Percentiles rank a stretch among this genome's conserved stretches.
Evolutionary conservation across 2,797 vertebrate species (phyloP).

Genomic region (Neopelma chrysocephalum): DNA sequence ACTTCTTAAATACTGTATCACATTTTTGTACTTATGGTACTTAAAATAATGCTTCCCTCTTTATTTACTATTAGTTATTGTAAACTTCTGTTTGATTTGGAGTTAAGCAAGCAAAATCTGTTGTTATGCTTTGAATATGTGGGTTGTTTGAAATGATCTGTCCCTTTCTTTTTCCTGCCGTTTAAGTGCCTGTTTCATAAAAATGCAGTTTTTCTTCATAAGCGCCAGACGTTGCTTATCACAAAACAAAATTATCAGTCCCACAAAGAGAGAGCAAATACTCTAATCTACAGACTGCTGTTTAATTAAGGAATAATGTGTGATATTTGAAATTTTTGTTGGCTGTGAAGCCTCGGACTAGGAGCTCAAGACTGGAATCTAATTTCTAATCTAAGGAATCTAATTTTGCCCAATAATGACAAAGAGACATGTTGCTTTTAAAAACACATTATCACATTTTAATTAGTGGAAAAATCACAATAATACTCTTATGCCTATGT

Average conservation of each 20-base stretch:
- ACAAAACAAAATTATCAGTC: not conserved
- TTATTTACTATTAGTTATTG: not conserved
- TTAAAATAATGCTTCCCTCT: not conserved
- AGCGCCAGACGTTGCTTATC: not conserved
- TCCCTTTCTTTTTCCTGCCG: not conserved
- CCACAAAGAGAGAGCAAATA: not conserved
- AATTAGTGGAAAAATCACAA: not conserved
- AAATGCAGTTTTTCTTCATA: not conserved
- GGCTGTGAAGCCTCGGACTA: not conserved
- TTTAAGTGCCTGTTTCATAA: not conserved
- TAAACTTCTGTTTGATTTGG: not conserved
- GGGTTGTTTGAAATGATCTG: not conserved
- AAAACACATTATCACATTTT: not conserved
- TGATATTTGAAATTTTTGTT: conserved; percentile 33
- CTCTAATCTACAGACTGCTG: not conserved
- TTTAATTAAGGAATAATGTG: not conserved
- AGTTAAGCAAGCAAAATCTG: not conserved
- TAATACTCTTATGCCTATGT: not conserved
- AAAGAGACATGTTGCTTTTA: not conserved
- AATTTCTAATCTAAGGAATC: not conserved
- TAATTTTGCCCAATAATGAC: not conserved
- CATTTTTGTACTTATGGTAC: not conserved
- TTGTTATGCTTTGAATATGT: not conserved
- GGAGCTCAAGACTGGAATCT: not conserved
- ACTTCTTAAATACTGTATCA: not conserved